phyloP scores from a whole-genome alignment of 1,140 invertebrate genomes.

The Aphaenogaster rudis region DNA sequence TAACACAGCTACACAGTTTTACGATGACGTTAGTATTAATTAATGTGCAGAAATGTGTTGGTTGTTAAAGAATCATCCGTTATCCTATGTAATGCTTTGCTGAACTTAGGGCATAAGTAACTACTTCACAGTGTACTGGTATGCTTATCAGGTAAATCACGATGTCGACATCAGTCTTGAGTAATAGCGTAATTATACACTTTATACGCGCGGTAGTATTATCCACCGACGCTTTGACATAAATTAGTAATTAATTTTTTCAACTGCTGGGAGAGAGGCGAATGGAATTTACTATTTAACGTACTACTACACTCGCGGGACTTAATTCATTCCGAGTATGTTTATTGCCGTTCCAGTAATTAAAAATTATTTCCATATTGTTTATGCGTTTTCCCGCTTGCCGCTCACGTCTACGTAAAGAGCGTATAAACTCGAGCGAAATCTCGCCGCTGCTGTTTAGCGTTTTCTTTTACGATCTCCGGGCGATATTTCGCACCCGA shows the following conservation, averaged over 20 bases:
- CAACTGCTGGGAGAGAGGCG: neutral
- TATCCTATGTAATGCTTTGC: neutral
- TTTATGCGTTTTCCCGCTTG: neutral
- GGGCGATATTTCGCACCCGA: constrained; percentile 40
- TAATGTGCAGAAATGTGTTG: constrained; percentile 6
- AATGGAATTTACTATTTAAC: neutral
- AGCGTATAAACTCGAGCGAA: neutral
- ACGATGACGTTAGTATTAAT: constrained; percentile 27
- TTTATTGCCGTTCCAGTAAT: constrained; percentile 6
- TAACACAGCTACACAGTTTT: constrained; percentile 14
- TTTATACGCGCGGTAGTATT: neutral
- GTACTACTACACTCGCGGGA: neutral
- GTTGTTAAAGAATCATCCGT: constrained; percentile 28
- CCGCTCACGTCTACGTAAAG: neutral
- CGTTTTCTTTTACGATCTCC: constrained; percentile 37
- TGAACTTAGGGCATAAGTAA: neutral
- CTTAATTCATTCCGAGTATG: neutral
- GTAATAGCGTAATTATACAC: constrained; percentile 23
- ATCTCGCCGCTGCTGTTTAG: constrained; percentile 4
- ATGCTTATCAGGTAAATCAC: constrained; percentile 18
- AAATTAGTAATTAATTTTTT: constrained; percentile 37
- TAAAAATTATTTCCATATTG: constrained; percentile 19
- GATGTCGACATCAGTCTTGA: neutral
- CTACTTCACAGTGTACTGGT: neutral
- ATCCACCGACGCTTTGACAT: neutral